Evolutionary conservation across 2,888 invertebrate species (phyloP).

Genomic region (Petrolisthes manimaculis): DNA sequence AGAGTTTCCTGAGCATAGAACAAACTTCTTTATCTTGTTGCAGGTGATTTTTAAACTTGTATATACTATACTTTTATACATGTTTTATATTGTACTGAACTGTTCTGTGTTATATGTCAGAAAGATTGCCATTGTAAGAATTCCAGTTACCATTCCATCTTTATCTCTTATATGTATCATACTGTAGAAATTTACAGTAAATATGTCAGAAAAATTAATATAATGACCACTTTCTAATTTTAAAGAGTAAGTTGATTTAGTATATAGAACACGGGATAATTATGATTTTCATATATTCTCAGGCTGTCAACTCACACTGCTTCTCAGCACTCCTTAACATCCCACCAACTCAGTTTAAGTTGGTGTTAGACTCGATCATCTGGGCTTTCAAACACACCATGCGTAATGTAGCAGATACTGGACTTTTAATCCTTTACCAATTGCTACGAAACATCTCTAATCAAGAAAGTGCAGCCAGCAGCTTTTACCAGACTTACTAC

Average conservation of each 20-base stretch:
- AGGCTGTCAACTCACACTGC: constrained; percentile 93
- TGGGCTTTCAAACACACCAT: constrained; percentile 99
- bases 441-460: constrained; percentile 92
- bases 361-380: constrained; percentile 97
- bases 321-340: constrained; percentile 96
- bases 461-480: constrained; percentile 91
- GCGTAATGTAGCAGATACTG: constrained; percentile 98
- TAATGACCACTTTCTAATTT: no score
- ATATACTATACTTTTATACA: background rate
- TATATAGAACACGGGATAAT: no score
- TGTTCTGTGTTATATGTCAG: no score
- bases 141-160: background rate
- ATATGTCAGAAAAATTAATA: no score
- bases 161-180: no score
- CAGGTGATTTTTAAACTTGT: constrained; percentile 71
- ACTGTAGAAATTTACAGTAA: no score
- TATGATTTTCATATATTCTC: constrained; percentile 67
- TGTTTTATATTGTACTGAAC: no score
- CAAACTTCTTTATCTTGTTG: constrained; percentile 95
- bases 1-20: constrained; percentile 98
- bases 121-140: no score
- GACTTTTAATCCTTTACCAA: constrained; percentile 87
- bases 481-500: constrained; percentile 97
- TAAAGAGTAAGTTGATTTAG: no score
- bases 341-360: constrained; percentile 95